These are phyloP conservation scores for Tetramorium simillimum DNA, from an alignment of 1,140 invertebrate genomes.

Conservation along the genomic window DNA sequence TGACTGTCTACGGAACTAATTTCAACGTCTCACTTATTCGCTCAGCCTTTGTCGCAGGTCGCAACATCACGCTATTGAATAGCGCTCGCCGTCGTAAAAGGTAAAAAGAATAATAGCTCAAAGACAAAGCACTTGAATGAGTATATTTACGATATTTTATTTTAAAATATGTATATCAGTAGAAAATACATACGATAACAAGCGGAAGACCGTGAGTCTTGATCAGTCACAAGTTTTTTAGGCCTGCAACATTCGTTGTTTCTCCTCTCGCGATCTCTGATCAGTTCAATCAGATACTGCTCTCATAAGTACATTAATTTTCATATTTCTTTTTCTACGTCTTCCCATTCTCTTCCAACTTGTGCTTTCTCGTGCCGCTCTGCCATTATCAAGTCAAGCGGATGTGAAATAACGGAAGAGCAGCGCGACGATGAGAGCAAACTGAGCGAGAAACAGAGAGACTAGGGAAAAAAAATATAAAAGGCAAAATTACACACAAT, in stretches of 20 bases:
- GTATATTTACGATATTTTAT: constrained; percentile 79
- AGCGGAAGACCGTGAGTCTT: constrained; percentile 76
- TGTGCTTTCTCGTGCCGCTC: neutral
- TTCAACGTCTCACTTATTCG: constrained; percentile 11
- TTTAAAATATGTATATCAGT: constrained; percentile 84
- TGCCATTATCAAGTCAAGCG: neutral
- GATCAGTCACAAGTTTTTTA: constrained; percentile 51
- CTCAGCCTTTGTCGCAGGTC: no score
- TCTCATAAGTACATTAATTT: constrained; percentile 47
- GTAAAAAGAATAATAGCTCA: neutral
- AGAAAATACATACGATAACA: constrained; percentile 84
- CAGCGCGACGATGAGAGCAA: neutral
- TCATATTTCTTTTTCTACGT: neutral
- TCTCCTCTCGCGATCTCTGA: constrained; percentile 13
- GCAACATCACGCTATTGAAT: neutral
- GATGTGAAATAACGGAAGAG: neutral
- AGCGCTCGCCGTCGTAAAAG: neutral
- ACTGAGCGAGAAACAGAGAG: neutral
- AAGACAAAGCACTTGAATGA: constrained; percentile 35
- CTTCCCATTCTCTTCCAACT: neutral
- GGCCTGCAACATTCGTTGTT: constrained; percentile 10
- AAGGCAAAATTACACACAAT: neutral
- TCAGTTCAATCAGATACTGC: constrained; percentile 42
- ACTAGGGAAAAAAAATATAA: neutral
- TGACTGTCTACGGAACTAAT: neutral